Percentiles rank a stretch among this genome's conserved stretches.
phyloP scores from a whole-genome alignment of 1,140 invertebrate genomes.

The Antheraea mylitta region DNA sequence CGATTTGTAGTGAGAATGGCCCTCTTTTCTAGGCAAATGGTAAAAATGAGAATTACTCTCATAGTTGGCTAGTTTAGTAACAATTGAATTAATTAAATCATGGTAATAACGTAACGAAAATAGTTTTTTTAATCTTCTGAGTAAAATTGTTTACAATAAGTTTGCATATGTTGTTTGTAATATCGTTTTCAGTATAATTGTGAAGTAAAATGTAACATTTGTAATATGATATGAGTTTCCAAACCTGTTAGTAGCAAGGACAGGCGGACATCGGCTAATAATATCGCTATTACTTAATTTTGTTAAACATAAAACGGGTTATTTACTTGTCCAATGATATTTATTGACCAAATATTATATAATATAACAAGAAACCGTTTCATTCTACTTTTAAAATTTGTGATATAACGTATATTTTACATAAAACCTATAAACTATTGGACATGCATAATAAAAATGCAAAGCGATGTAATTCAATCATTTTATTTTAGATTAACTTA shows the following conservation, averaged over 20 bases:
- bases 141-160: not conserved
- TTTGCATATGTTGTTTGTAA: not conserved
- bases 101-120: not conserved
- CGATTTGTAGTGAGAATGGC: too few species aligned
- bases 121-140: not conserved
- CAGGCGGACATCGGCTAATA: slow-evolving; percentile 14
- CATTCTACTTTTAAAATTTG: not conserved
- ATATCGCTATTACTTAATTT: not conserved
- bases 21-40: too few species aligned
- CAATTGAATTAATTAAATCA: too few species aligned
- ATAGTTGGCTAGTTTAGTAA: too few species aligned
- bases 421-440: slow-evolving; percentile 62
- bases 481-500: slow-evolving; percentile 42
- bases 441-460: slow-evolving; percentile 74
- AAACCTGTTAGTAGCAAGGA: slow-evolving; percentile 2
- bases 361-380: not conserved
- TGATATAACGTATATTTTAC: slow-evolving; percentile 42
- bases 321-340: slow-evolving; percentile 18
- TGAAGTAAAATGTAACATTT: not conserved
- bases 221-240: not conserved
- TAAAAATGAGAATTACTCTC: too few species aligned
- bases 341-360: slow-evolving; percentile 9
- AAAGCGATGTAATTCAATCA: slow-evolving; percentile 67
- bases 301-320: not conserved
- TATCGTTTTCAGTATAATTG: not conserved